Conservation (phyloP, 2,797 vertebrate species). For the Tauraco hartlaubi region DNA sequence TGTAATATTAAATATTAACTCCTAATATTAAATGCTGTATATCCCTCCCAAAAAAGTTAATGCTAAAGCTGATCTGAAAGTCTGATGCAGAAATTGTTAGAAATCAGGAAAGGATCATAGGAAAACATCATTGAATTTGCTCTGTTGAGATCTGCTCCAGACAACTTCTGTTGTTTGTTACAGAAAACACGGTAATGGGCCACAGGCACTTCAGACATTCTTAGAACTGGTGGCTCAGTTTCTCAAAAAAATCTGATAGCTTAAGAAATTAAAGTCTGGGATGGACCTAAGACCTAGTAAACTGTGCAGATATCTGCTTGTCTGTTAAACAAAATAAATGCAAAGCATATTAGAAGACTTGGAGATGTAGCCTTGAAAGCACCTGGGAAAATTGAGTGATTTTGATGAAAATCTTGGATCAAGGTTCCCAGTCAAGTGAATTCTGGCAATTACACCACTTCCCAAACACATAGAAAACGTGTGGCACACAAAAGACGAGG, state of each 20-base stretch:
- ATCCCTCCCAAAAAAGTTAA: fast-evolving
- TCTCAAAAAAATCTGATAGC: background rate
- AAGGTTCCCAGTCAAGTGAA: background rate
- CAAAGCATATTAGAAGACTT: background rate
- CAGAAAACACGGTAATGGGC: background rate
- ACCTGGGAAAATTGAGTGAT: background rate
- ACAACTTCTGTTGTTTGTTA: background rate
- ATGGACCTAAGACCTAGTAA: background rate
- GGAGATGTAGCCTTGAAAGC: background rate
- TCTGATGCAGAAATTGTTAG: background rate
- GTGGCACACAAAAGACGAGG: background rate
- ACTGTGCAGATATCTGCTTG: background rate
- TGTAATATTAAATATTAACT: background rate
- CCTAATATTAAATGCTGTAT: background rate
- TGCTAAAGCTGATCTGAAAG: background rate
- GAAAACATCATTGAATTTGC: background rate
- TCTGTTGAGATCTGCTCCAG: background rate
- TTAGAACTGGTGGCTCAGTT: background rate
- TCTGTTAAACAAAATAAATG: background rate
- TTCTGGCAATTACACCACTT: background rate
- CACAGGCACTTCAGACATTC: background rate
- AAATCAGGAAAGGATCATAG: background rate
- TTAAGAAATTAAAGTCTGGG: background rate
- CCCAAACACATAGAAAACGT: background rate
- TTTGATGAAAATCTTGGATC: background rate